A percentile compares a stretch with the other conserved stretches of the same genome.
Conservation (phyloP, 2,797 vertebrate species). For the Sebastes itinus region DNA sequence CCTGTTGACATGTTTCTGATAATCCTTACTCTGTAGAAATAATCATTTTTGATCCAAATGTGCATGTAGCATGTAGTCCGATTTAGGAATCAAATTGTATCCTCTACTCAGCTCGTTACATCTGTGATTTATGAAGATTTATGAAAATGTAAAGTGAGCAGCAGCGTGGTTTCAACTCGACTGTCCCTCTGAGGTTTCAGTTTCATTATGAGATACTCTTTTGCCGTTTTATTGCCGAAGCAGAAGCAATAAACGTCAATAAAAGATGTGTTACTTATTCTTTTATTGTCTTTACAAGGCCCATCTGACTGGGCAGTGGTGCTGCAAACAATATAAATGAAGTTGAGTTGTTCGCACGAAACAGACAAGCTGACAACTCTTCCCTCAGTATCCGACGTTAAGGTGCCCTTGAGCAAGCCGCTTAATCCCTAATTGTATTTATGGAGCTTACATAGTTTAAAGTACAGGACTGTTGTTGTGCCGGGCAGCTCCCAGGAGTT, state of each 20-base stretch:
- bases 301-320: not conserved
- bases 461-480: not conserved
- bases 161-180: not conserved
- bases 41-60: constrained; percentile 9
- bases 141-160: not conserved
- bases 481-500: constrained; percentile 1
- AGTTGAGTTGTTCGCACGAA: not conserved
- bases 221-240: not conserved
- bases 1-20: not conserved
- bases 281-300: not conserved
- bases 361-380: not conserved
- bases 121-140: not conserved
- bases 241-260: not conserved
- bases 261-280: not conserved
- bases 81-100: constrained; percentile 14
- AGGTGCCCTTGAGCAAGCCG: constrained; percentile 36
- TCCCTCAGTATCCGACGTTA: not conserved
- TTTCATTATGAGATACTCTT: constrained; percentile 12
- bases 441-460: constrained; percentile 11
- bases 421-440: constrained; percentile 36
- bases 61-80: not conserved
- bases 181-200: not conserved
- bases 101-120: not conserved
- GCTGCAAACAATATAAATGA: not conserved
- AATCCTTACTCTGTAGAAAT: not conserved